Evolutionary conservation across 1,140 invertebrate species (phyloP).

Genomic region (Dendroctonus ponderosae): DNA sequence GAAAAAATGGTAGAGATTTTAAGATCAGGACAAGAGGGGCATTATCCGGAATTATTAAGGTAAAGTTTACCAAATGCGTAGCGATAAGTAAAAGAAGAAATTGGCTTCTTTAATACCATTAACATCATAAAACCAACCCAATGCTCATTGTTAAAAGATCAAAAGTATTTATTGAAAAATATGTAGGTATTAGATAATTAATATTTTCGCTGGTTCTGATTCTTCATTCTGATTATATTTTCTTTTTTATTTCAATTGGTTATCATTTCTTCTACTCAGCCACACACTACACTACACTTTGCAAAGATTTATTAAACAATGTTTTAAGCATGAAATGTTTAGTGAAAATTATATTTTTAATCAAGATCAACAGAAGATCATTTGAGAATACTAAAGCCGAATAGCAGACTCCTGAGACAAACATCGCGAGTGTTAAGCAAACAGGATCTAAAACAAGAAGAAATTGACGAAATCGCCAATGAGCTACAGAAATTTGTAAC

Average conservation of each 20-base stretch:
- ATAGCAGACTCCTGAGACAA: constrained; percentile 55
- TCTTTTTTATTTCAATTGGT: neutral
- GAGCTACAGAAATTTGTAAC: constrained; percentile 47
- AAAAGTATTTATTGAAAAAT: neutral
- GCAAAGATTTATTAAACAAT: too few species aligned
- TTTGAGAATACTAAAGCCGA: constrained; percentile 55
- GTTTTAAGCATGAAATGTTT: too few species aligned
- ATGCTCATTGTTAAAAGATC: neutral
- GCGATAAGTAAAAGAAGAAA: neutral
- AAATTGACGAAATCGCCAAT: constrained; percentile 50
- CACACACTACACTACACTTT: too few species aligned
- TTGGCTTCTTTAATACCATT: neutral
- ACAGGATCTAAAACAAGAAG: constrained; percentile 48
- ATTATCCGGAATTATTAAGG: constrained; percentile 59
- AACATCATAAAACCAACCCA: too few species aligned
- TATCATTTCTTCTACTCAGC: neutral
- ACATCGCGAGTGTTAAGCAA: constrained; percentile 53
- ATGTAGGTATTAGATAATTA: neutral
- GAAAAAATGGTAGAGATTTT: constrained; percentile 62
- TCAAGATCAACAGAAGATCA: constrained; percentile 56
- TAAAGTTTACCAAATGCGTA: constrained; percentile 26
- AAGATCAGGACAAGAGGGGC: constrained; percentile 67
- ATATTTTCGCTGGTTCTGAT: neutral
- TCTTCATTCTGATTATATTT: neutral
- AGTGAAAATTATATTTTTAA: neutral